phyloP scores from a whole-genome alignment of 2,888 invertebrate species.

The Melanostoma scalare region DNA sequence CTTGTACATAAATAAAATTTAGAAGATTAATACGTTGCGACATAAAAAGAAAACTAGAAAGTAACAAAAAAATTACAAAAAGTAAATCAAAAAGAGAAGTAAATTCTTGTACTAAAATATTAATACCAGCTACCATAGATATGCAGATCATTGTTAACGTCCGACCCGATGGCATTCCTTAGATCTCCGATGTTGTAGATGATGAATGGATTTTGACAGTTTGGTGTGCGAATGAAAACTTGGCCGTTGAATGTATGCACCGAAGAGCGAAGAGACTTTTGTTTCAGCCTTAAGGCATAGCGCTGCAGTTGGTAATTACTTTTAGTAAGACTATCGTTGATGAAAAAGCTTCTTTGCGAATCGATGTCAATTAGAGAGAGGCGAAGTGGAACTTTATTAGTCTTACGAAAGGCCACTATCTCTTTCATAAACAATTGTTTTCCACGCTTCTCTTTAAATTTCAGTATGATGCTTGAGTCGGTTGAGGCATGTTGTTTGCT shows the following conservation, averaged over 20 bases:
- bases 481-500: neutral
- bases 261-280: constrained; percentile 21
- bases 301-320: constrained; percentile 24
- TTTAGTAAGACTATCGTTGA: constrained; percentile 1
- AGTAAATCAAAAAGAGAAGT: neutral
- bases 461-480: constrained; percentile 2
- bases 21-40: too few relatives aligned
- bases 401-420: neutral
- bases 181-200: constrained; percentile 18
- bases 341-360: neutral
- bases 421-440: neutral
- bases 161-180: constrained; percentile 27
- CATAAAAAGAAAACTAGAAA: neutral
- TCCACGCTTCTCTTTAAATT: neutral
- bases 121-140: constrained; percentile 6
- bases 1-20: neutral
- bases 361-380: neutral
- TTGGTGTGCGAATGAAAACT: constrained; percentile 8
- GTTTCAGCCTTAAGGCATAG: constrained; percentile 17
- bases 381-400: neutral
- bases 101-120: constrained; percentile 3
- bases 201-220: constrained; percentile 1
- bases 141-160: constrained; percentile 9
- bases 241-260: constrained; percentile 22
- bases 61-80: constrained; percentile 2